A percentile compares a stretch with the other conserved stretches of the same genome.
Evolutionary conservation across 1,140 invertebrate species (phyloP).

Genomic region (Drosophila insularis): DNA sequence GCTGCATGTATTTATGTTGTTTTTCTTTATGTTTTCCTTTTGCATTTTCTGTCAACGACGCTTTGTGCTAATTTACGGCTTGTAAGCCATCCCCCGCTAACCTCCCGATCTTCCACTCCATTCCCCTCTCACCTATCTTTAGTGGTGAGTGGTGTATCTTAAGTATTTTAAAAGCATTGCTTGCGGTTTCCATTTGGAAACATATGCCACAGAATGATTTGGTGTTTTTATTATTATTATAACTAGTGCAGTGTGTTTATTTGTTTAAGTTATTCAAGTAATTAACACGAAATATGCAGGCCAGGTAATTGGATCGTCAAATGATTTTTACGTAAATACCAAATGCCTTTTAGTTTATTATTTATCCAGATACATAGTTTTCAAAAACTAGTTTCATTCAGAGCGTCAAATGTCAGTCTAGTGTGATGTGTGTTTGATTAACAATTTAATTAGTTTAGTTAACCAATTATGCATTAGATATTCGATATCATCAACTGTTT

Average conservation of each 20-base stretch:
- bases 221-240: constrained; percentile 30
- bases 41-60: constrained; percentile 42
- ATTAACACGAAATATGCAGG: constrained; percentile 56
- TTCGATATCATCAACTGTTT: constrained; percentile 44
- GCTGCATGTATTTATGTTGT: constrained; percentile 26
- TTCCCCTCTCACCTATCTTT: background rate
- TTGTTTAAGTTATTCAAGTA: constrained; percentile 39
- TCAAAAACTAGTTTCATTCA: constrained; percentile 28
- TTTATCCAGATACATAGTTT: constrained; percentile 58
- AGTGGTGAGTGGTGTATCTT: constrained; percentile 4
- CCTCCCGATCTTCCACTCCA: background rate
- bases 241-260: constrained; percentile 21
- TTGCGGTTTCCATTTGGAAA: constrained; percentile 25
- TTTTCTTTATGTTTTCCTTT: constrained; percentile 12
- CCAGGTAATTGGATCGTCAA: constrained; percentile 65
- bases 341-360: constrained; percentile 45
- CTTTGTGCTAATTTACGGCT: constrained; percentile 49
- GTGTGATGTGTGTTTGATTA: constrained; percentile 57
- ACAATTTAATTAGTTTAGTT: constrained; percentile 79
- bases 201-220: constrained; percentile 20
- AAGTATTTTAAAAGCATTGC: constrained; percentile 36
- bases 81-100: background rate
- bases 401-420: constrained; percentile 45
- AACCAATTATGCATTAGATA: constrained; percentile 59
- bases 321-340: constrained; percentile 63